Base-by-base conservation (phyloP, 1,140 invertebrate species). In the Conopomorpha cramerella region DNA sequence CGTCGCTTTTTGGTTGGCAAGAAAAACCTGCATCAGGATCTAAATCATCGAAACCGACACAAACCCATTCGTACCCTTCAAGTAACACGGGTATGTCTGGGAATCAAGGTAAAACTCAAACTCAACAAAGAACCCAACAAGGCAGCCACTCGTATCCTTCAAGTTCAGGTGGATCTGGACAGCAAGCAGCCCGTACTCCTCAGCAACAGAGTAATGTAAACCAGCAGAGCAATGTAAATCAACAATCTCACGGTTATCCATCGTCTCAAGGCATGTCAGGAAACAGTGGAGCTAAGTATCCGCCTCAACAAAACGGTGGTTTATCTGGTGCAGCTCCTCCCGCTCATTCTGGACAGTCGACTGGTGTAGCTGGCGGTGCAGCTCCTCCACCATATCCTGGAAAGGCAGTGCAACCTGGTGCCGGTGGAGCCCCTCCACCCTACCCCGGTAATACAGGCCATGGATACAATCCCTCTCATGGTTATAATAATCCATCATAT, bases 1-100 rank as follows among this genome's bases (percentile, higher is more conserved):
- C 66, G 13, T 55, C 62, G 12, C 44, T 72, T 7, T 71, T 59
- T 44, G 71, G 62, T 36, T 76, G 71, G 71, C 71, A 76, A 44
- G 58, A 67, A 53, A 59, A 55, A 46, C 41, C 71, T 12, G 55
- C 4, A 23, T 55, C n/a, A n/a, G n/a, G n/a, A n/a, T n/a, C 56
- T 16, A 55, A 58, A 38, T 58, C 57, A 30, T 44, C 54, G 4
- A 55, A 61, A 39, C 49, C 45, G 8, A 28, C 46, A 15, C 51
- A 61, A 41, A 57, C 48, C 31, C 70, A 72, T 49, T 64, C 65
- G 8, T 74, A 72, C 51, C 67, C 71, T 34, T 68, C 67, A 11
- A 76, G 67, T 42, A 50, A 67, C 26, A 71, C 67, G 13, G 66
- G 68, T 8, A 41, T 71, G 16, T 73, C 66, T 35, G 68, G 37